Evolutionary conservation across 2,888 invertebrate genomes (phyloP), one percentile per base, ranked within the genome.

Genomic region (Bombylius major): DNA sequence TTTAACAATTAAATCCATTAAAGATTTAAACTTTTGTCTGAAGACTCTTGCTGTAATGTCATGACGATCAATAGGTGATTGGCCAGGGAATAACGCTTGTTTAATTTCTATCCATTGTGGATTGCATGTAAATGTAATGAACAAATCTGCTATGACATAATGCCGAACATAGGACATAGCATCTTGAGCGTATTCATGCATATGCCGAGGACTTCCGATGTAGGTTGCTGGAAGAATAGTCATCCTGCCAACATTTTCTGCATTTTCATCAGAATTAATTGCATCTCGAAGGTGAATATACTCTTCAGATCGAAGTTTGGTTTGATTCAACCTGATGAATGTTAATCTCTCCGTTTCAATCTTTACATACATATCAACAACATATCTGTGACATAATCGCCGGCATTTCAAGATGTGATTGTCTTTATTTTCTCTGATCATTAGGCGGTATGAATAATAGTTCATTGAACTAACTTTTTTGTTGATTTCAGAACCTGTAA

Each of bases 271-370:
- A 45, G 48, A 53, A 12, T n/a, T 52, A 12, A 67, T 57, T n/a
- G 67, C 67, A 60, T 69, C 66, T 50, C 68, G 62, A 57, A 72
- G 55, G 62, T 74, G 66, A 63, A 63, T 54, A 63, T 70, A 58
- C 60, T 58, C 49, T 47, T 47, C 50, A 2, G 50, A 4, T 11
- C 44, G 44, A 50, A 53, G 11, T 44, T 47, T 42, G 52, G 31
- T 51, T 45, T 51, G 47, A 39, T 47, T 47, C 13, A 5, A 14
- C 34, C 53, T 51, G 14, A 58, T 53, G 48, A 49, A 56, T 51
- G 23, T 51, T 42, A 7, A 49, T 33, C 33, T 23, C 48, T 48
- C 31, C 48, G 14, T 47, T 47, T 34, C 57, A 32, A 55, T 48
- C 51, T 56, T 56, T 9, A 39, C 56, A 14, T 56, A 56, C 45